Evolutionary conservation across 2,888 invertebrate genomes (phyloP).

Genomic region (Chironomus riparius): DNA sequence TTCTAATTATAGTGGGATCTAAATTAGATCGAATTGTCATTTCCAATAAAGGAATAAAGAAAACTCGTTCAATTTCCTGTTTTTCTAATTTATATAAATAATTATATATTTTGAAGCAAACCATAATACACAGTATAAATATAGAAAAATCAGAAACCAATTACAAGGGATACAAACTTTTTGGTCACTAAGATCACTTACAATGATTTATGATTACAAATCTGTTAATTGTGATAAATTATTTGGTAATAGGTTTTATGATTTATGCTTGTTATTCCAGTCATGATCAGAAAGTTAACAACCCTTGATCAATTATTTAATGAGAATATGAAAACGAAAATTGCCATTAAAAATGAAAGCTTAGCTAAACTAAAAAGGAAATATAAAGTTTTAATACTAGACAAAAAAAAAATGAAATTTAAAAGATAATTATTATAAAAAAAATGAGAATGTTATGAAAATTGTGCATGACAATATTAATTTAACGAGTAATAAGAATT

Average conservation of each 20-base stretch:
- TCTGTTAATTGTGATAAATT: too few species aligned
- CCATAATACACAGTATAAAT: neutral
- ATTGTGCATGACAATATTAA: constrained; percentile 27
- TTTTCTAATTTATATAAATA: neutral
- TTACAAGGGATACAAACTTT: neutral
- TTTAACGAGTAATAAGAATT: constrained; percentile 11
- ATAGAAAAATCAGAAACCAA: neutral
- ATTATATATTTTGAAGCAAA: neutral
- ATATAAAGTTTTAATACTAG: neutral
- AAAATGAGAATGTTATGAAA: constrained; percentile 17
- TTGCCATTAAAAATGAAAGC: neutral
- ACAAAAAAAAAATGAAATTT: neutral
- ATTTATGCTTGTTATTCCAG: too few species aligned
- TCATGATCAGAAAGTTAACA: too few species aligned
- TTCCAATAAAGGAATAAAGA: neutral
- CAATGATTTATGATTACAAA: too few species aligned
- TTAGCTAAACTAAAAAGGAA: neutral
- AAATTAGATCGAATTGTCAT: neutral
- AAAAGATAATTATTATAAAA: too few species aligned
- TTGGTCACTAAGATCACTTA: neutral
- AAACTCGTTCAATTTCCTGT: neutral
- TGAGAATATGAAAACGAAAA: neutral
- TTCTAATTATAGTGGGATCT: constrained; percentile 1
- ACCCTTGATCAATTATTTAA: too few species aligned
- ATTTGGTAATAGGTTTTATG: too few species aligned